A percentile compares a stretch with the other conserved stretches of the same genome.
These are phyloP conservation scores for Mizuhopecten yessoensis DNA, from an alignment of 1,140 invertebrate species.

Conservation along the genomic window DNA sequence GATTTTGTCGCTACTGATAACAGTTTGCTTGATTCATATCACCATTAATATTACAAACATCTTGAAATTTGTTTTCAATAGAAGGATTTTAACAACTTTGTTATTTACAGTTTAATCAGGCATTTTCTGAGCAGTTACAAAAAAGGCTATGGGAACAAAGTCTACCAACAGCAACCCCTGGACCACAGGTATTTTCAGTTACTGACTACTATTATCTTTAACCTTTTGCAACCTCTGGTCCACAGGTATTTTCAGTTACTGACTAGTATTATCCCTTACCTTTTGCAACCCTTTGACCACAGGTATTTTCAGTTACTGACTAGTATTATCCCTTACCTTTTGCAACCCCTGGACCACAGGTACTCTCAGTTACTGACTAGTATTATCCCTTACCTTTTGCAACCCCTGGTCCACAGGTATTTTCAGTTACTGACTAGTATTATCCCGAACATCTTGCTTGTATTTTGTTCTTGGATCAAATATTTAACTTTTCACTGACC, in stretches of 20 bases:
- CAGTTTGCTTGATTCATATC: too few relatives aligned
- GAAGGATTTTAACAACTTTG: too few relatives aligned
- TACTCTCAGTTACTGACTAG: slow-evolving; percentile 13
- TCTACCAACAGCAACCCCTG: slow-evolving; percentile 69
- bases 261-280: too few relatives aligned
- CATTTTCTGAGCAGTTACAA: slow-evolving; percentile 80
- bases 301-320: slow-evolving; percentile 49
- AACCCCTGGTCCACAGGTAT: slow-evolving; percentile 63
- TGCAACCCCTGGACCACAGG: slow-evolving; percentile 63
- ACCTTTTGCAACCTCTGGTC: slow-evolving; percentile 63
- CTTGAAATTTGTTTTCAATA: too few relatives aligned
- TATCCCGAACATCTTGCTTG: too few relatives aligned
- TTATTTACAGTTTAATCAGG: slow-evolving; percentile 67
- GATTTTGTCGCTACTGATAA: too few relatives aligned
- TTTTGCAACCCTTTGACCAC: slow-evolving; percentile 61
- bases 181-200: slow-evolving; percentile 53
- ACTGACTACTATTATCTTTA: too few relatives aligned
- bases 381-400: too few relatives aligned
- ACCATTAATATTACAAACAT: too few relatives aligned
- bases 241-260: slow-evolving; percentile 52
- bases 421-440: background rate
- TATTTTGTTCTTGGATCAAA: too few relatives aligned
- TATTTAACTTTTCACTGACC: too few relatives aligned
- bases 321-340: too few relatives aligned
- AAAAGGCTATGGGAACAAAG: slow-evolving; percentile 84